A percentile compares a stretch with the other conserved stretches of the same genome.
Conservation (phyloP, 2,888 invertebrate species). For the Panopea generosa region DNA sequence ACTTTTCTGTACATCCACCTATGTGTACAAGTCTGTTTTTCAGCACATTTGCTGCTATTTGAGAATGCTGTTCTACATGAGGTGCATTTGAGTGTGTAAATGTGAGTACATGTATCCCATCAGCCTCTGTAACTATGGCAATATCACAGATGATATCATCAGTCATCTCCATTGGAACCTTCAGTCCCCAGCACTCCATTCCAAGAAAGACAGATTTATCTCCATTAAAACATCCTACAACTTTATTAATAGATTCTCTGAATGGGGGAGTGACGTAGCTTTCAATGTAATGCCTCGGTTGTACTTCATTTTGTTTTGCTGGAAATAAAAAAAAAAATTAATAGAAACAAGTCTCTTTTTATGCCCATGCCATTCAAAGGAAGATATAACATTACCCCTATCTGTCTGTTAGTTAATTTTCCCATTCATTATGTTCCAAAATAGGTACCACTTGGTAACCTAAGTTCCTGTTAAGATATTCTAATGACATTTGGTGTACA, state of each 20-base stretch:
- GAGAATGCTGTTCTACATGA: slow-evolving; percentile 51
- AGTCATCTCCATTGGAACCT: slow-evolving; percentile 44
- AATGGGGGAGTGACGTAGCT: slow-evolving; percentile 37
- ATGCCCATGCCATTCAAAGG: not conserved
- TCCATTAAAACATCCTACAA: slow-evolving; percentile 37
- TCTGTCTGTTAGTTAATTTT: too few relatives aligned
- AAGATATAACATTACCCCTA: too few relatives aligned
- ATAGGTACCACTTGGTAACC: too few relatives aligned
- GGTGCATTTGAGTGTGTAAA: slow-evolving; percentile 49
- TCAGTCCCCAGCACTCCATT: slow-evolving; percentile 73
- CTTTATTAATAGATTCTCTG: slow-evolving; percentile 47
- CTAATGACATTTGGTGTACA: too few relatives aligned
- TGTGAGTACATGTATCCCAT: slow-evolving; percentile 70
- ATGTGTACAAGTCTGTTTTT: slow-evolving; percentile 69
- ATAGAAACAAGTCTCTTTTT: too few relatives aligned
- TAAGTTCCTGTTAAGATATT: too few relatives aligned
- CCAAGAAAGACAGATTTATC: slow-evolving; percentile 57
- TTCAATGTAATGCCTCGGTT: slow-evolving; percentile 70
- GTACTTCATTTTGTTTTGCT: slow-evolving; percentile 50
- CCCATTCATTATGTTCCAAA: too few relatives aligned
- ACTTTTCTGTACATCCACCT: slow-evolving; percentile 72
- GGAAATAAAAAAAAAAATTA: slow-evolving; percentile 14
- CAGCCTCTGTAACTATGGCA: slow-evolving; percentile 61
- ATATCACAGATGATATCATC: slow-evolving; percentile 64
- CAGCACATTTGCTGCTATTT: slow-evolving; percentile 54